These are phyloP conservation scores for Theodoxus fluviatilis DNA, from an alignment of 2,888 invertebrate species.

Conservation along the genomic window DNA sequence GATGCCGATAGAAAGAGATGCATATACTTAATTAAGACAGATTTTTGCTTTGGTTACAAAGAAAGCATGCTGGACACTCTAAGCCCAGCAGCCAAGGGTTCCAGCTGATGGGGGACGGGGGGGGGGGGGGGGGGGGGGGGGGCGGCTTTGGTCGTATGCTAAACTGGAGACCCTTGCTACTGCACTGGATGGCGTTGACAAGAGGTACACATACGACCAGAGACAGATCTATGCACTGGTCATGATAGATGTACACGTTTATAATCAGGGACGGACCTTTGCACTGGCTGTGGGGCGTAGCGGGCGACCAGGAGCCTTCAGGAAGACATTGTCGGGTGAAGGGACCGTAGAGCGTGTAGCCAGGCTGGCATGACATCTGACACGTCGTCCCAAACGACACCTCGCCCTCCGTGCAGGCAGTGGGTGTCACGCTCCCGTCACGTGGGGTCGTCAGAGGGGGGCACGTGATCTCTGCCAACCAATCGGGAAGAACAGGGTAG, in stretches of 20 bases:
- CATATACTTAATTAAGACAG: too few species aligned
- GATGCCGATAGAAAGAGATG: too few species aligned
- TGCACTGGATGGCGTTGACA: too few species aligned
- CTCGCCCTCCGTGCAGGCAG: conserved; percentile 69
- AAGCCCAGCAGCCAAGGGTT: too few species aligned
- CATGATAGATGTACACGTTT: conserved; percentile 33
- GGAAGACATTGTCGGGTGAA: conserved; percentile 69
- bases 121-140: too few species aligned
- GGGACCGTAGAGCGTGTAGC: conserved; percentile 72
- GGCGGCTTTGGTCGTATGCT: too few species aligned
- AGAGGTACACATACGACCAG: background rate
- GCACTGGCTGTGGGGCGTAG: conserved; percentile 65
- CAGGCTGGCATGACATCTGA: conserved; percentile 70
- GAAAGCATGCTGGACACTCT: too few species aligned
- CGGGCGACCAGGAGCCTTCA: conserved; percentile 68
- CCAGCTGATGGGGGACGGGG: too few species aligned
- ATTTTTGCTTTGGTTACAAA: too few species aligned
- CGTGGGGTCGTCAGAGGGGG: conserved; percentile 68
- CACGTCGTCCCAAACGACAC: conserved; percentile 72
- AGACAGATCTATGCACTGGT: background rate
- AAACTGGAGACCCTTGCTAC: too few species aligned
- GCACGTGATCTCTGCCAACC: conserved; percentile 65
- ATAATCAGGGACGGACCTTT: too few species aligned
- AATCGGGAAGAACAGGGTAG: conserved; percentile 37
- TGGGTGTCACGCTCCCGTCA: conserved; percentile 70